Evolutionary conservation across 2,113 vertebrate species (phyloP).

Genomic region (Microcebus murinus): DNA sequence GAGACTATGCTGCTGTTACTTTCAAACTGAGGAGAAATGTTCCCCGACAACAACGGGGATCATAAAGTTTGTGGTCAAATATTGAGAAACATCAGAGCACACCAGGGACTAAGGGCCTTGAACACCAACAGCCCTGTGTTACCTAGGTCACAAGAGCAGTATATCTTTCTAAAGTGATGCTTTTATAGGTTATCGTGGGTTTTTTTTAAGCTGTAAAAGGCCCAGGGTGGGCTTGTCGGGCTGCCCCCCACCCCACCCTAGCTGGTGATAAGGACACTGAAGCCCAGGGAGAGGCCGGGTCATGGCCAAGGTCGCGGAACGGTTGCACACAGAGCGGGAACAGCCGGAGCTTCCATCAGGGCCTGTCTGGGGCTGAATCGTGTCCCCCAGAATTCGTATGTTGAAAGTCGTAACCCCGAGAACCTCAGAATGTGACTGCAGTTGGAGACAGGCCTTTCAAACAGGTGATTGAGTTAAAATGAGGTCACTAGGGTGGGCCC

Average conservation of each 20-base stretch:
- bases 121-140: background rate
- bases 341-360: rapidly evolving
- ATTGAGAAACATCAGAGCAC: background rate
- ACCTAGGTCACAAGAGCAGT: background rate
- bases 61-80: background rate
- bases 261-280: background rate
- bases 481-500: background rate
- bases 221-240: background rate
- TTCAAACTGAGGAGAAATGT: background rate
- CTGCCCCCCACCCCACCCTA: rapidly evolving
- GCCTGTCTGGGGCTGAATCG: background rate
- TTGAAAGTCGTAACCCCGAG: no score
- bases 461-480: background rate
- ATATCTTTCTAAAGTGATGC: background rate
- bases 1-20: rapidly evolving
- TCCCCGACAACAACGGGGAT: background rate
- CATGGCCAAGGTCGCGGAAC: rapidly evolving
- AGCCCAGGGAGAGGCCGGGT: rapidly evolving
- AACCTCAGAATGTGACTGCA: background rate
- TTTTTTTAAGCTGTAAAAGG: background rate
- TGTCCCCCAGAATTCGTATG: rapidly evolving
- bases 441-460: background rate
- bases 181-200: background rate
- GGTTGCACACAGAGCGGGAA: rapidly evolving
- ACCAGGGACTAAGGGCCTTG: background rate